Evolutionary conservation across 1,140 invertebrate genomes (phyloP).

Genomic region (Oncopodura yosiiana): DNA sequence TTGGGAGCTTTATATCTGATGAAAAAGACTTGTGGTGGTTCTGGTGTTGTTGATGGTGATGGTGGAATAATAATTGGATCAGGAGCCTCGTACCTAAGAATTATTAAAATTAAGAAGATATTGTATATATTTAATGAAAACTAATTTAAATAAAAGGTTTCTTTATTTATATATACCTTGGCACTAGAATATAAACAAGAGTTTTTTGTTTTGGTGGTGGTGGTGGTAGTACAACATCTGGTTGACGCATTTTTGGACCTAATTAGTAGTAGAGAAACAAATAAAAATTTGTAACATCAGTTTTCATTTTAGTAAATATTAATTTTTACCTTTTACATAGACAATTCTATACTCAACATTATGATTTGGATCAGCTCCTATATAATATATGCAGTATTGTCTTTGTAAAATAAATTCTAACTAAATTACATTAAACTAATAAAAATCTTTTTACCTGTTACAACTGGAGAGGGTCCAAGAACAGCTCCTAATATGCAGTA

Average conservation of each 20-base stretch:
- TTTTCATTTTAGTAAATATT: no score
- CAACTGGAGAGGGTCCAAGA: constrained; percentile 16
- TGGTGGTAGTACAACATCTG: constrained; percentile 19
- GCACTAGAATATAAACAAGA: constrained; percentile 22
- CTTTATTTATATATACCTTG: no score
- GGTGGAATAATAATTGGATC: constrained; percentile 23
- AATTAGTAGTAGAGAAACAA: no score
- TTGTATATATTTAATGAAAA: no score
- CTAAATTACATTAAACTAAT: no score
- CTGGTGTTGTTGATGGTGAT: constrained; percentile 19
- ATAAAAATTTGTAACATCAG: no score
- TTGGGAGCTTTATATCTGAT: constrained; percentile 19
- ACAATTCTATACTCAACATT: constrained; percentile 22
- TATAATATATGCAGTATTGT: no score
- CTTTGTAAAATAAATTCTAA: no score
- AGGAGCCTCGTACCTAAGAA: constrained; percentile 17
- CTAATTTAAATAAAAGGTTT: no score
- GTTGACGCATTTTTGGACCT: constrained; percentile 13
- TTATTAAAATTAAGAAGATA: no score
- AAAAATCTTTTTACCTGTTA: no score
- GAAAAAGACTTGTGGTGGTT: constrained; percentile 16
- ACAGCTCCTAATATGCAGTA: no score
- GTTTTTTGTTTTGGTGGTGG: constrained; percentile 24
- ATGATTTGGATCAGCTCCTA: constrained; percentile 23
- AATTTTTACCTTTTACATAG: constrained; percentile 14